Conservation (phyloP, 2,797 vertebrate species). For the Liparis tanakae region DNA sequence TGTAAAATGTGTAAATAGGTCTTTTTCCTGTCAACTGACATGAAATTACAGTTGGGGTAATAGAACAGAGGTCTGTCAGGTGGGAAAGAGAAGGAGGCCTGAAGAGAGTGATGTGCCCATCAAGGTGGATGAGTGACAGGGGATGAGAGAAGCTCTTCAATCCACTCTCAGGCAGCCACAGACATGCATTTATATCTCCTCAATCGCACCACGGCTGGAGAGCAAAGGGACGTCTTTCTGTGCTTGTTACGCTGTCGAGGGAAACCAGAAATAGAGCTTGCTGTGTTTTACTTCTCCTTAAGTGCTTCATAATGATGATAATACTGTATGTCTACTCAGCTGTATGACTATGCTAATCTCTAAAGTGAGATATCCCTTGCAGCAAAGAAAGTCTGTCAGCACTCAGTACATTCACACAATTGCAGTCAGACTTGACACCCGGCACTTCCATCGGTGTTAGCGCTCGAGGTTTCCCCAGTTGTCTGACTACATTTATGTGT, state of each 20-base stretch:
- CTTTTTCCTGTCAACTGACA: conserved; percentile 65
- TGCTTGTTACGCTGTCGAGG: conserved; percentile 40
- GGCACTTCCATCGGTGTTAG: conserved; percentile 24
- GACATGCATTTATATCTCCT: conserved; percentile 68
- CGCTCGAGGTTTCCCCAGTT: conserved; percentile 16
- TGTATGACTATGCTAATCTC: conserved; percentile 58
- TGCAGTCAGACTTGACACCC: conserved; percentile 35
- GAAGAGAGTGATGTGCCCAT: conserved; percentile 52
- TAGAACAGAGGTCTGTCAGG: conserved; percentile 66
- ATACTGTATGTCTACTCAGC: conserved; percentile 34
- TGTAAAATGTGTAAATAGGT: conserved; percentile 68
- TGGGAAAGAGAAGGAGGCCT: conserved; percentile 36
- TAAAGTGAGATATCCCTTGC: conserved; percentile 47
- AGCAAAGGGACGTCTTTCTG: conserved; percentile 34
- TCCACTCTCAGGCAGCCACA: conserved; percentile 58
- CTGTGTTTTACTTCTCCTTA: conserved; percentile 52
- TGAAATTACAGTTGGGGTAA: conserved; percentile 67
- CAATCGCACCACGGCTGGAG: conserved; percentile 58
- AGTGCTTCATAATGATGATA: conserved; percentile 57
- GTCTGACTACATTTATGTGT: conserved; percentile 12
- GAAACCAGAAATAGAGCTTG: conserved; percentile 41
- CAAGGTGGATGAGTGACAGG: conserved; percentile 69
- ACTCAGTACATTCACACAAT: conserved; percentile 41
- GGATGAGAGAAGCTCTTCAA: conserved; percentile 70
- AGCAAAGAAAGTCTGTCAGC: conserved; percentile 41